Evolutionary conservation across 2,888 invertebrate genomes (phyloP), one percentile per base, ranked within the genome.

Genomic region (Autographa pulchrina): DNA sequence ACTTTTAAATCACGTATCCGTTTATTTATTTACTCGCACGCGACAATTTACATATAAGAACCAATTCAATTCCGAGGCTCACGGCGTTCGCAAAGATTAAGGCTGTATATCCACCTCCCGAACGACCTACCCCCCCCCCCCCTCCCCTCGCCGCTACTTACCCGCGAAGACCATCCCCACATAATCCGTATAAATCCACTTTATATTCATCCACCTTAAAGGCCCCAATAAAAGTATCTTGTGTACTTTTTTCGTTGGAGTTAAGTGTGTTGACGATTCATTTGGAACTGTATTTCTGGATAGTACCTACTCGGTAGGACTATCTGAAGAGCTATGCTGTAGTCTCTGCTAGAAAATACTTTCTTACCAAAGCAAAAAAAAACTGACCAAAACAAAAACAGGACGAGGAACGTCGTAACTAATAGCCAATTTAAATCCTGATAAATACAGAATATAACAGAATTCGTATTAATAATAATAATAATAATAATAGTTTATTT

Each of bases 121-220:
- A 76, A 82, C 84, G 80, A 81, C 85, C 83, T 80, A 81, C 78
- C 74, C 85, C 80, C 84, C 83, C 77, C 82, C 81, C 80, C 81
- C 79, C 75, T n/a, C 80, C 74, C 41, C 41, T 0, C 13, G 41
- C 3, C 25, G 41, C n/a, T n/a, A 48, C n/a, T 68, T 85, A 83
- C 85, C 87, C 86, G 76, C 79, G 85, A 86, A 88, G 91, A 89
- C 92, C 92, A 90, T 91, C 90, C 87, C 90, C 90, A 89, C 91
- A 93, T 95, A 95, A 95, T 95, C 94, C 94, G 82, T 90, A 93
- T 93, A 93, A 95, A 94, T 95, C 95, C 94, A 92, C 90, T 95
- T 95, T 95, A 95, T 94, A 94, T 94, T 95, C 94, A 95, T 95
- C 95, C 95, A 95, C 95, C 94, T 95, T 95, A 94, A 95, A 94